These are phyloP conservation scores for Phaethon lepturus DNA, from an alignment of 2,113 vertebrate genomes.

Conservation along the genomic window DNA sequence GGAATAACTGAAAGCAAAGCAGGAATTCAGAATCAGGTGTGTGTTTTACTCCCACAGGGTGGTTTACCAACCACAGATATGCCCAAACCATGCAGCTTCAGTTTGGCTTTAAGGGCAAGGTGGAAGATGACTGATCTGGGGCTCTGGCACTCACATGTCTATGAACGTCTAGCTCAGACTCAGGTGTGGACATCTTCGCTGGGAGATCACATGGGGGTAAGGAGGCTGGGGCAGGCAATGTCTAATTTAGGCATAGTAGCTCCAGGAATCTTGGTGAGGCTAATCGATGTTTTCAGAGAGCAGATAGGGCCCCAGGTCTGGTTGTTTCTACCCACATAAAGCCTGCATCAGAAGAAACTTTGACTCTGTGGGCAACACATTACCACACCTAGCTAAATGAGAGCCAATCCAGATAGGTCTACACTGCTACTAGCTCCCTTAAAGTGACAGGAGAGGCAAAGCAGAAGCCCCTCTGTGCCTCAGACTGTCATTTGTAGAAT, in stretches of 20 bases:
- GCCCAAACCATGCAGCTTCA: background rate
- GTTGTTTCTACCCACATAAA: background rate
- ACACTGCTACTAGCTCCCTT: background rate
- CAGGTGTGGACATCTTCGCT: background rate
- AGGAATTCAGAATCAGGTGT: background rate
- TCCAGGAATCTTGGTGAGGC: background rate
- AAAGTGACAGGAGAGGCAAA: background rate
- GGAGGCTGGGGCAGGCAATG: background rate
- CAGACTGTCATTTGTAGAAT: background rate
- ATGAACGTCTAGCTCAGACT: background rate
- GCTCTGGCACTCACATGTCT: background rate
- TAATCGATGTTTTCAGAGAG: background rate
- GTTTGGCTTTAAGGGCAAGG: background rate
- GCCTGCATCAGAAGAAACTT: background rate
- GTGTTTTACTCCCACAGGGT: background rate
- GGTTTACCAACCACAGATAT: background rate
- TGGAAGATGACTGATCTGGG: background rate
- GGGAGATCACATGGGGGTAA: background rate
- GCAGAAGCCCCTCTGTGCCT: background rate
- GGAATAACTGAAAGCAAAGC: constrained; percentile 35
- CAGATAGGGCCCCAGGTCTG: background rate
- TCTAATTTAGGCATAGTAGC: background rate
- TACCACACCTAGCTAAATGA: background rate
- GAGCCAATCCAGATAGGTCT: background rate
- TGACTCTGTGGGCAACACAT: background rate